Percentiles rank a stretch among this genome's conserved stretches.
These are phyloP conservation scores for Ptychodera flava DNA, from an alignment of 35 echinoderm and acorn worm genomes.

Conservation along the genomic window DNA sequence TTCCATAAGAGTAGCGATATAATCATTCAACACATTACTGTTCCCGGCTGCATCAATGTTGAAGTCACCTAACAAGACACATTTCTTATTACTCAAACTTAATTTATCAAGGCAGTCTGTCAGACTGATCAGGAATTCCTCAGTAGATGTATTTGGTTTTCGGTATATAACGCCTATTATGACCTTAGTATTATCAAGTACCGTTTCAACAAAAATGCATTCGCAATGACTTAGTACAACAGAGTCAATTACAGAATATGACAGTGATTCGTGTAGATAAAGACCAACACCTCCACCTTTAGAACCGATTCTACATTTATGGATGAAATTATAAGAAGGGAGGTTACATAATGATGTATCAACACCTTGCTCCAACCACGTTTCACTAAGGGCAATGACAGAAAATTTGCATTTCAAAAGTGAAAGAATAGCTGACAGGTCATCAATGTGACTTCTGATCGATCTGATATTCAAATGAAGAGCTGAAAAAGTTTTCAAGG, in stretches of 20 bases:
- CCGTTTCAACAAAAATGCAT: no score
- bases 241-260: no score
- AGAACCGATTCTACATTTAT: not conserved
- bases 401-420: not conserved
- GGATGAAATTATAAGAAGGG: not conserved
- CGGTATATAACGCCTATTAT: no score
- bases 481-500: no score
- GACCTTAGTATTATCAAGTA: no score
- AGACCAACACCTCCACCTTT: no score
- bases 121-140: conserved; percentile 5
- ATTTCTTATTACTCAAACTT: not conserved
- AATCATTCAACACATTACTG: not conserved
- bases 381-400: not conserved
- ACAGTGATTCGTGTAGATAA: no score
- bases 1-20: not conserved
- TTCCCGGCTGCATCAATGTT: not conserved
- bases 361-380: not conserved
- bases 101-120: not conserved
- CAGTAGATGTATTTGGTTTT: not conserved
- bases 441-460: not conserved
- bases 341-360: not conserved
- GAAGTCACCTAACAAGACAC: not conserved
- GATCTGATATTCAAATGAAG: not conserved
- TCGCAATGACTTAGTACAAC: no score
- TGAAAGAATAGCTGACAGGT: not conserved